Conservation (phyloP, 2,888 invertebrate species). For the Leptothorax acervorum region DNA sequence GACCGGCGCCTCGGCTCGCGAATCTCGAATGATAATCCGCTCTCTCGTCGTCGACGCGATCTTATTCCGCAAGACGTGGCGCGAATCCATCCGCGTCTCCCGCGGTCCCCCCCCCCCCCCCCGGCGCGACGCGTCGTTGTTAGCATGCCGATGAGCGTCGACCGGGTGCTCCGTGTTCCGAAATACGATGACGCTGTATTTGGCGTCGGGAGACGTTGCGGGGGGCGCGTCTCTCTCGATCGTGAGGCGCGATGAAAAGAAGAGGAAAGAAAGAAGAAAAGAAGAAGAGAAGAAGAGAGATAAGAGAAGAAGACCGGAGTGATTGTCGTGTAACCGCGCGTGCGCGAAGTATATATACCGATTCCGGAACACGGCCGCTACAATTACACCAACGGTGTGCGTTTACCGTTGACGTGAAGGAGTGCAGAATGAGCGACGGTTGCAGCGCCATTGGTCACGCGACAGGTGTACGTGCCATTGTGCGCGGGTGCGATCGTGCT, state of each 20-base stretch:
- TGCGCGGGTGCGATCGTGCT: constrained; percentile 87
- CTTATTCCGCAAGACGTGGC: constrained; percentile 52
- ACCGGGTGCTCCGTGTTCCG: constrained; percentile 38
- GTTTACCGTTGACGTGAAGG: constrained; percentile 88
- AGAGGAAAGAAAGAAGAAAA: constrained; percentile 8
- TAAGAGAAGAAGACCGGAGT: neutral
- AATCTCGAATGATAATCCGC: constrained; percentile 53
- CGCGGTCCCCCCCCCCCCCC: neutral
- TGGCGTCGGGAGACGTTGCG: constrained; percentile 23
- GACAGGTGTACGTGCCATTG: constrained; percentile 88
- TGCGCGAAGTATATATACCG: neutral
- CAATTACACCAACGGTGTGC: constrained; percentile 80
- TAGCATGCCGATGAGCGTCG: constrained; percentile 49
- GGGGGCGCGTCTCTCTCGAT: constrained; percentile 5
- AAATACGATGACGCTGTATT: constrained; percentile 30
- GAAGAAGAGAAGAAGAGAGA: constrained; percentile 24
- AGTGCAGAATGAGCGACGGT: constrained; percentile 88
- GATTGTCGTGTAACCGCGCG: neutral
- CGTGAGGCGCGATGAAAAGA: neutral
- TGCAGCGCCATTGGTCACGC: constrained; percentile 88
- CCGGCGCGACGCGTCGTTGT: constrained; percentile 8
- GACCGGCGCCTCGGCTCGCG: constrained; percentile 17
- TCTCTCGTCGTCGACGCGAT: constrained; percentile 8
- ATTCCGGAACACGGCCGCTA: constrained; percentile 42
- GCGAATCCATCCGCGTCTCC: constrained; percentile 21